Evolutionary conservation across 2,888 invertebrate genomes (phyloP), one percentile per base, ranked within the genome.

Genomic region (Pyrrhia umbra): DNA sequence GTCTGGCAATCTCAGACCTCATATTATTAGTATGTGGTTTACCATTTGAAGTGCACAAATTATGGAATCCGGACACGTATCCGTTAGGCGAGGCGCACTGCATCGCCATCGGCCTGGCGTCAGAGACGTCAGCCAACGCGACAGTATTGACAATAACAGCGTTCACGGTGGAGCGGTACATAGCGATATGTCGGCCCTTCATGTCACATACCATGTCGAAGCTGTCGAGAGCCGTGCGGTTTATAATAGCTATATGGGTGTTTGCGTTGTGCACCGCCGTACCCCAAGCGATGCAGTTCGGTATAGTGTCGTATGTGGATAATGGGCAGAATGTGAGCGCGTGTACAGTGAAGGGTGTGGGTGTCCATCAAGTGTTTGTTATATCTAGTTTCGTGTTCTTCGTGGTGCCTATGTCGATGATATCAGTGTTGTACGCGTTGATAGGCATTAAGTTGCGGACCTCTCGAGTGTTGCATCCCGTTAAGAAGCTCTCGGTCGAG

Each of bases 61-160:
- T 97, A 45, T 97, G 97, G 97, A 96, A 96, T 64, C 97, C 97
- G 30, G 95, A 96, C 51, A 96, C 96, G 0, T 97, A 97, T 84
- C 95, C 97, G 2, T 96, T 98, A 73, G 97, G 97, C 0, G 97
- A 97, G 84, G 95, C 96, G 5, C 96, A 97, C 77, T 98, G 98
- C 89, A 95, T 97, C 10, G 90, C 97, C 10, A 94, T 96, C 73
- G 97, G 97, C 6, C 95, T 98, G 50, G 96, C 97, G 0, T 97
- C 98, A 0, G 98, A 98, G 90, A 97, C 97, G n/a, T 97, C 97
- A 0, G 97, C 97, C 18, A 97, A 97, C 85, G 97, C 98, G 0
- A 98, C 98, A 0, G 98, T 98, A 1, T 90, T 97, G 68, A 97
- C 97, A 10, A 98, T 98, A 82, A 98, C 98, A 0, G 98, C 98